phyloP scores from a whole-genome alignment of 2,797 vertebrate genomes.

The Dicrostonyx torquatus region DNA sequence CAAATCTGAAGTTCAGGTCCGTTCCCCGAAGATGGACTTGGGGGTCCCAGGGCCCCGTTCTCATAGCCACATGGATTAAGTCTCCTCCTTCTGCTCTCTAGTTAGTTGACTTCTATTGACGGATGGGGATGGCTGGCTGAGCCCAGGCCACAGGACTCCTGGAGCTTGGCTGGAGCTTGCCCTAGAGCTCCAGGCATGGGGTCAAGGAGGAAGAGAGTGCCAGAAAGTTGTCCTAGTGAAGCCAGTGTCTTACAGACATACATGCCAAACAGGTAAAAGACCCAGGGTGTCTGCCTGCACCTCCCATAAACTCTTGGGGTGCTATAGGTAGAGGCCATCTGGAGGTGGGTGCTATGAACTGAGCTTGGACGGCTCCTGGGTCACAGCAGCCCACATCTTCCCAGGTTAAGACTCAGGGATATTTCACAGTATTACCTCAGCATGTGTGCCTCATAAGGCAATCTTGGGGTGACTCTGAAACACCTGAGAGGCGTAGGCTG shows the following conservation, averaged over 20 bases:
- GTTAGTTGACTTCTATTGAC: background rate
- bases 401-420: background rate
- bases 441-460: background rate
- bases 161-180: background rate
- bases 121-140: background rate
- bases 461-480: background rate
- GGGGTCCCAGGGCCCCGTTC: background rate
- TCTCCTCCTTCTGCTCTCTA: background rate
- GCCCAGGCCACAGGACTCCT: background rate
- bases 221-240: background rate
- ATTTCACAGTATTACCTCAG: background rate
- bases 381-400: background rate
- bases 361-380: background rate
- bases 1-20: background rate
- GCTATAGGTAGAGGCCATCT: background rate
- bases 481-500: background rate
- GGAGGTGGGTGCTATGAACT: background rate
- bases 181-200: background rate
- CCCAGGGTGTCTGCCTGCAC: background rate
- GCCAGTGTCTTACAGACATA: background rate
- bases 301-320: background rate
- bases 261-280: background rate
- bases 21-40: background rate
- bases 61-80: background rate
- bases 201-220: background rate